Evolutionary conservation across 2,888 invertebrate species (phyloP), one percentile per base, ranked within the genome.

Genomic region (Meghimatium bilineatum): DNA sequence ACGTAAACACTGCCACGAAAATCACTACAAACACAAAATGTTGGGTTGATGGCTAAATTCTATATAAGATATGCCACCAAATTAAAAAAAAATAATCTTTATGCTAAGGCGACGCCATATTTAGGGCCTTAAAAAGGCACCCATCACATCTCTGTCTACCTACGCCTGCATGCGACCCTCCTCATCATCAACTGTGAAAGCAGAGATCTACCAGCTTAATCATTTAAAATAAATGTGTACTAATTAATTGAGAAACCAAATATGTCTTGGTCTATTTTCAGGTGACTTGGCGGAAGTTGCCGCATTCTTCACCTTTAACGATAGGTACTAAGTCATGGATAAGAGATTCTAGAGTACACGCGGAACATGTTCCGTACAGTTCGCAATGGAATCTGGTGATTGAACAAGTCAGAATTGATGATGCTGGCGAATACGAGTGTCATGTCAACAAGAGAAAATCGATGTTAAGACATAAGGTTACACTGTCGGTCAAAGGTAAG

Each of bases 321-420:
- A 88, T 90, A 38, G 90, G 89, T 77, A 87, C 86, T 34, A 85
- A 85, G 20, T 88, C 89, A 29, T 90, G 88, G 86, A 79, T 89
- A 14, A 84, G 87, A 44, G 88, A 90, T 82, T 38, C 29, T 17
- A 60, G 87, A 14, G 81, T 90, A 29, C 88, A 88, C 29, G 85
- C 88, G 23, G 87, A 88, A 69, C 89, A 87, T 74, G 86, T 88
- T 52, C 87, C 87, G 14, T 87, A 88, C 82, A 87, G 86, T 52
- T 87, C 86, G 34, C 88, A 90, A 63, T 90, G 90, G 89, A 90
- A 90, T 81, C 87, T 90, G 52, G 87, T 89, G 63, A 89, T 90
- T 12, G 87, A 90, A 80, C 86, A 88, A 74, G 88, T 87, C 36
- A 85, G 87, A 67, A 44, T 84, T 38, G 83, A 85, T 34, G 89